Evolutionary conservation across 2,888 invertebrate genomes (phyloP).

Genomic region (Eristalis intricaria): DNA sequence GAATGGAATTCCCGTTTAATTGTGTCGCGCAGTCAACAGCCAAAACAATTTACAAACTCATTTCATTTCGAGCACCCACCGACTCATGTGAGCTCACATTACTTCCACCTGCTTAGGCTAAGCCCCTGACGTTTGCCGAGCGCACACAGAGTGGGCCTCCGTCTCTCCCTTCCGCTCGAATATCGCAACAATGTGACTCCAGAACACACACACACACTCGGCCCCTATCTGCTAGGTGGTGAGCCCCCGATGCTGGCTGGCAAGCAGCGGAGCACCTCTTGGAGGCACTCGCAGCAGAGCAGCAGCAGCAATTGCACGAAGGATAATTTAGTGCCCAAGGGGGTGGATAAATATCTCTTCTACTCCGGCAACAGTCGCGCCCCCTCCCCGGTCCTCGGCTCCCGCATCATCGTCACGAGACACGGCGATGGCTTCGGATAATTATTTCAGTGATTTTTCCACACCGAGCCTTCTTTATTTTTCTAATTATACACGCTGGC

Average conservation of each 20-base stretch:
- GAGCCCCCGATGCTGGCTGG: neutral
- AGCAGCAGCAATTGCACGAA: constrained; percentile 50
- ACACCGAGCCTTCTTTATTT: constrained; percentile 46
- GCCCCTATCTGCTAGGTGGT: neutral
- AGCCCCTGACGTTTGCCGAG: constrained; percentile 52
- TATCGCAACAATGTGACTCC: constrained; percentile 53
- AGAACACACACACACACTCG: neutral
- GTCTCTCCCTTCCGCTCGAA: neutral
- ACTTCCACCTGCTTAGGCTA: constrained; percentile 65
- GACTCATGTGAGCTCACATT: constrained; percentile 52
- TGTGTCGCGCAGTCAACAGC: constrained; percentile 46
- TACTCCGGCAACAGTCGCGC: neutral
- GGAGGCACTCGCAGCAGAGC: neutral
- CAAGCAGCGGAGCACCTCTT: neutral
- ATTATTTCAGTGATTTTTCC: constrained; percentile 51
- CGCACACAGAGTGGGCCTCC: neutral
- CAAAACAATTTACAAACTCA: constrained; percentile 62
- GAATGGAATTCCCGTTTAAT: constrained; percentile 10
- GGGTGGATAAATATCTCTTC: constrained; percentile 45
- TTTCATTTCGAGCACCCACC: constrained; percentile 48
- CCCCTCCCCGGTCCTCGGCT: no score
- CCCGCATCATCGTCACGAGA: neutral
- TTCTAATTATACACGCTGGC: constrained; percentile 65
- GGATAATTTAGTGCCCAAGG: constrained; percentile 61
- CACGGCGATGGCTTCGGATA: constrained; percentile 53